Base-by-base conservation (phyloP, 2,113 vertebrate species). In the Oryzias woworae region DNA sequence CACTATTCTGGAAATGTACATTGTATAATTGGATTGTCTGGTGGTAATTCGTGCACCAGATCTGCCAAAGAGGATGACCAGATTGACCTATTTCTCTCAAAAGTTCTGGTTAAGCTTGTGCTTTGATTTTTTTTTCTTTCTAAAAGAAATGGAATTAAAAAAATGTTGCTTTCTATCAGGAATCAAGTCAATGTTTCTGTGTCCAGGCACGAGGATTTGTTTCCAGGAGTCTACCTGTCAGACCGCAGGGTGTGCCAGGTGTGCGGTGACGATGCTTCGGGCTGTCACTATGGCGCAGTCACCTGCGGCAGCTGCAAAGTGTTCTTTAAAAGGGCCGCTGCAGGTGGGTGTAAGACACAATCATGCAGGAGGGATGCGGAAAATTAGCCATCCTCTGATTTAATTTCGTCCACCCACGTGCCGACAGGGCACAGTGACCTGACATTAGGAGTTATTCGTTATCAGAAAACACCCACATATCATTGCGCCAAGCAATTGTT, bases 231-330 rank as follows among this genome's bases (percentile, higher is more conserved):
- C 85, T 96, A 94, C 84, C 94, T 97, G 66, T 95, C 95, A 7
- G 94, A 96, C 28, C 92, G 95, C 57, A 95, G 95, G 90, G 94
- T 94, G 22, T 98, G 96, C 62, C 87, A 97, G 77, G 96, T 98
- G 77, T 98, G 96, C 22, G 94, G 95, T 0, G 96, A 98, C 8
- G 95, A 97, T 74, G 96, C 96, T 85, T 91, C 90, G 0, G 90
- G 90, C 26, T 92, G 88, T 65, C 90, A 92, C 78, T 98, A 98
- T 0, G 96, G 96, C 80, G 96, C 95, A 3, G 94, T 98, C 70
- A 97, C 96, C 2, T 98, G 96, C 44, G 96, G 96, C 53, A 98
- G 96, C 92, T 98, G 96, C 92, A 98, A 98, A 82, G 96, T 98
- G 53, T 98, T 98, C 90, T 92, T 92, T 75, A 92, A 92, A 73